phyloP scores from a whole-genome alignment of 2,113 vertebrate genomes.

The Callithrix jacchus region DNA sequence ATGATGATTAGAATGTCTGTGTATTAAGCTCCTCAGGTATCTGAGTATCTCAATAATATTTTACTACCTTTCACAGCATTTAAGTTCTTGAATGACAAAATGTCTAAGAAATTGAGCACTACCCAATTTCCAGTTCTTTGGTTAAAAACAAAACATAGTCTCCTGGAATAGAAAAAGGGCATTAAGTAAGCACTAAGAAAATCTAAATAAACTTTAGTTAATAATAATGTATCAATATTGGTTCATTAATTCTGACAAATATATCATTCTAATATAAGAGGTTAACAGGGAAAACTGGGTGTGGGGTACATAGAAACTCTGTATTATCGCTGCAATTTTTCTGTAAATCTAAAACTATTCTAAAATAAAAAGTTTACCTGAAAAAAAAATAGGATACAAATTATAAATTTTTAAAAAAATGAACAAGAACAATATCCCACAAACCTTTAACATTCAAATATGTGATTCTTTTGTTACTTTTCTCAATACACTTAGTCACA shows the following conservation, averaged over 20 bases:
- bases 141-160: not conserved
- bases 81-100: not conserved
- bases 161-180: not conserved
- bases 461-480: not conserved
- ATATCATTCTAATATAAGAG: not conserved
- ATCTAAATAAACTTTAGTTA: not conserved
- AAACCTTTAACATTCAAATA: not conserved
- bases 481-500: not conserved
- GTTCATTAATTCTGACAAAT: not conserved
- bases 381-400: not conserved
- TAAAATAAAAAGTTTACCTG: slow-evolving; percentile 7
- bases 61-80: not conserved
- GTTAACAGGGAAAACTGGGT: not conserved
- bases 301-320: not conserved
- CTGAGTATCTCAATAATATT: not conserved
- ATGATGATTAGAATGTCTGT: not conserved
- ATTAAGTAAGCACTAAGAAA: not conserved
- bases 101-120: not conserved
- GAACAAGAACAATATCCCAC: not conserved
- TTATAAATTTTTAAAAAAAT: not conserved
- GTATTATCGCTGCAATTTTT: not conserved
- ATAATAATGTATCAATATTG: not conserved
- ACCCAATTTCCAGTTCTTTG: not conserved
- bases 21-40: not conserved
- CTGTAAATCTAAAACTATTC: not conserved